Evolutionary conservation across 2,797 vertebrate genomes (phyloP).

Genomic region (Schizothorax lantsangensis): DNA sequence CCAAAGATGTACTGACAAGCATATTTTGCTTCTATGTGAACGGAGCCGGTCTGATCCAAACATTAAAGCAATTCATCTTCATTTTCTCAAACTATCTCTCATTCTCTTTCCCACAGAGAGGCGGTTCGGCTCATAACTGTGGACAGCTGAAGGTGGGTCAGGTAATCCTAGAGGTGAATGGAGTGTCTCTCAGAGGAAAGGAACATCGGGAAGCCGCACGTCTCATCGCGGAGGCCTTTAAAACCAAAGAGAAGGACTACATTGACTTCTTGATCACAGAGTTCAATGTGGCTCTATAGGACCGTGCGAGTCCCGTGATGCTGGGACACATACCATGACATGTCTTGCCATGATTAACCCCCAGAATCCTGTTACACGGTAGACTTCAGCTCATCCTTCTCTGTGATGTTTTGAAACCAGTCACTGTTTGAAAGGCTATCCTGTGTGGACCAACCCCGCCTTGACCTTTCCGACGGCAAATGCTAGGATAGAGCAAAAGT

Average conservation of each 20-base stretch:
- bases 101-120: conserved; percentile 76
- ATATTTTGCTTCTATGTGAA: background rate
- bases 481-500: conserved; percentile 29
- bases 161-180: conserved; percentile 95
- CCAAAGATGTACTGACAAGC: background rate
- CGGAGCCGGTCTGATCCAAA: background rate
- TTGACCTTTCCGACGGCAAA: conserved; percentile 12
- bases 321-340: background rate
- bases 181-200: conserved; percentile 85
- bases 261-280: conserved; percentile 97
- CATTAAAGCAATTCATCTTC: background rate
- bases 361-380: conserved; percentile 13
- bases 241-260: conserved; percentile 93
- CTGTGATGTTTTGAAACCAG: conserved; percentile 31
- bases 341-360: conserved; percentile 32
- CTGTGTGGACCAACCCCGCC: background rate
- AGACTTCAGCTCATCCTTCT: conserved; percentile 8
- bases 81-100: background rate
- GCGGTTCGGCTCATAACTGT: conserved; percentile 94
- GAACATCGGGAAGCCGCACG: conserved; percentile 93
- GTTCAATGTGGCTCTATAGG: conserved; percentile 93
- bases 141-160: conserved; percentile 97
- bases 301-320: background rate
- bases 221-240: conserved; percentile 96
- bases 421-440: conserved; percentile 27